Percentiles rank a stretch among this genome's conserved stretches.
Evolutionary conservation across 2,888 invertebrate genomes (phyloP).

Genomic region (Mylabris sibirica): DNA sequence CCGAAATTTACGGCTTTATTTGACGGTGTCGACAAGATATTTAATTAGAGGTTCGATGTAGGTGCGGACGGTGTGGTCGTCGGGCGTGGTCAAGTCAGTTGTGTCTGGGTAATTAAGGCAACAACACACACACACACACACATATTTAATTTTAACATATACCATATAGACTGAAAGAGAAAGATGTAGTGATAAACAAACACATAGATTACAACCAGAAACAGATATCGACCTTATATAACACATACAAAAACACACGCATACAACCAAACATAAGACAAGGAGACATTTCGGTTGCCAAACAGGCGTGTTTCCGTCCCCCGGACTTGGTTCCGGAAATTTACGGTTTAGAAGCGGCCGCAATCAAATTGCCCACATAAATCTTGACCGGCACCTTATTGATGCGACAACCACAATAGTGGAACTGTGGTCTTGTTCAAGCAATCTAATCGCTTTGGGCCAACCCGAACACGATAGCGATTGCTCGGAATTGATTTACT

Average conservation of each 20-base stretch:
- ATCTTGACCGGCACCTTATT: constrained; percentile 57
- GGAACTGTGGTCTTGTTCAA: constrained; percentile 50
- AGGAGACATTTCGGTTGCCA: constrained; percentile 46
- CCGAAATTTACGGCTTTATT: constrained; percentile 55
- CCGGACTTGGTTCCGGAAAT: constrained; percentile 42
- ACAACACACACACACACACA: constrained; percentile 38
- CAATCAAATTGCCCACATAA: constrained; percentile 57
- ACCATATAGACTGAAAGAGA: background rate
- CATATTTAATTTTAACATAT: background rate
- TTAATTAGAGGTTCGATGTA: constrained; percentile 57
- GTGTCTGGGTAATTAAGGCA: constrained; percentile 51
- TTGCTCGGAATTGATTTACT: constrained; percentile 38
- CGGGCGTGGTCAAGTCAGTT: constrained; percentile 50
- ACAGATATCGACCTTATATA: constrained; percentile 16
- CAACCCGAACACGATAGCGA: constrained; percentile 36
- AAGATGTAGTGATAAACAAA: constrained; percentile 1
- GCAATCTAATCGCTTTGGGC: constrained; percentile 48
- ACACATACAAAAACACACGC: too few species aligned
- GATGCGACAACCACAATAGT: constrained; percentile 55
- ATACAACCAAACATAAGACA: constrained; percentile 22
- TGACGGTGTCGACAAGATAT: constrained; percentile 56
- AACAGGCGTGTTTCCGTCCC: constrained; percentile 45
- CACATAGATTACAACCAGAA: constrained; percentile 2
- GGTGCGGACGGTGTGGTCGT: constrained; percentile 53
- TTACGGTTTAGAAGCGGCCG: constrained; percentile 49